Evolutionary conservation across 2,797 vertebrate species (phyloP).

Genomic region (Ctenopoma multispine): DNA sequence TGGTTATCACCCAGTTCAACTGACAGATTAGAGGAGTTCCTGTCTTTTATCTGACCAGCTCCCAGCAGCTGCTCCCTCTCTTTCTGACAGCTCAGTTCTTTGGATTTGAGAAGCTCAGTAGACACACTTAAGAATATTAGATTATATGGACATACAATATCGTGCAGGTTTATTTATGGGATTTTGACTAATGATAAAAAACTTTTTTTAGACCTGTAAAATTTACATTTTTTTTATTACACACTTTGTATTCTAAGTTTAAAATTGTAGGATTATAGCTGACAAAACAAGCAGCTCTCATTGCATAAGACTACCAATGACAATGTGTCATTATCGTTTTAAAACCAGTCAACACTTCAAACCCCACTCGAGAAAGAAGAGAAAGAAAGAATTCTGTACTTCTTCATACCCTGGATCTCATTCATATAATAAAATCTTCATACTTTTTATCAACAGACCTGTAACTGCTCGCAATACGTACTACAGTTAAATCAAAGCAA

Average conservation of each 20-base stretch:
- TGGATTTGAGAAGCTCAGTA: constrained; percentile 32
- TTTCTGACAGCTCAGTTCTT: constrained; percentile 34
- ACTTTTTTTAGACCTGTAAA: background rate
- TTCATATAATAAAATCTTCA: constrained; percentile 12
- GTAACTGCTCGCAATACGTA: background rate
- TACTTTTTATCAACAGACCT: background rate
- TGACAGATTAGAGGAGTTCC: constrained; percentile 72
- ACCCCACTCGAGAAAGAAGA: no score
- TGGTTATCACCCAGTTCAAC: constrained; percentile 66
- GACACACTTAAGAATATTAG: constrained; percentile 11
- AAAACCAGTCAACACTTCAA: background rate
- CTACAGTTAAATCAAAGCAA: constrained; percentile 28
- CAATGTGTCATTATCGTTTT: no score
- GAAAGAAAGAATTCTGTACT: background rate
- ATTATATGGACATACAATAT: constrained; percentile 7
- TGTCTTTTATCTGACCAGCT: constrained; percentile 71
- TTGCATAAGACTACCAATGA: background rate
- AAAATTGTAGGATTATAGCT: background rate
- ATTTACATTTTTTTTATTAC: background rate
- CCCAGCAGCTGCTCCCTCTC: constrained; percentile 62
- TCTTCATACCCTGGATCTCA: background rate
- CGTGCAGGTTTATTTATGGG: background rate
- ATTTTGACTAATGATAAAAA: background rate
- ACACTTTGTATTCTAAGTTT: background rate
- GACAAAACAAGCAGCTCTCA: no score